A percentile compares a stretch with the other conserved stretches of the same genome.
Evolutionary conservation across 2,888 invertebrate species (phyloP).

Genomic region (Sabellastarte sp.): DNA sequence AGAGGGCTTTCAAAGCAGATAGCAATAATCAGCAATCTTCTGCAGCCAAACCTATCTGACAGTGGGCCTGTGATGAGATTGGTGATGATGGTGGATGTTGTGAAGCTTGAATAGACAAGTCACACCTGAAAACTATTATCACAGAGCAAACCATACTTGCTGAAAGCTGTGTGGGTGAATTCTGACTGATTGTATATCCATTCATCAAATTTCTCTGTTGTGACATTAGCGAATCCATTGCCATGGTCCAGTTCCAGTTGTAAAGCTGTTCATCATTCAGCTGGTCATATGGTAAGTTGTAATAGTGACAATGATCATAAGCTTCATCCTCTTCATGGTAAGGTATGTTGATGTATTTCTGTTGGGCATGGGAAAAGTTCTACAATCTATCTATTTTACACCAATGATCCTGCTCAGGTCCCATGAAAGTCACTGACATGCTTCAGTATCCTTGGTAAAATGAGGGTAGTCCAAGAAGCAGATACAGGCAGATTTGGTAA

Average conservation of each 20-base stretch:
- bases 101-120: neutral
- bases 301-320: conserved; percentile 17
- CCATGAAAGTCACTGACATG: conserved; percentile 20
- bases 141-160: neutral
- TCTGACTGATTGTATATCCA: neutral
- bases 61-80: neutral
- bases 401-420: conserved; percentile 21
- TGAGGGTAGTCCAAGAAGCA: neutral
- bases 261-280: conserved; percentile 12
- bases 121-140: neutral
- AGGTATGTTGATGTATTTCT: conserved; percentile 25
- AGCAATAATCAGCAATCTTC: no score
- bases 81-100: neutral
- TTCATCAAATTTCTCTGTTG: neutral
- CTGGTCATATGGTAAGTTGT: conserved; percentile 13
- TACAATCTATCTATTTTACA: conserved; percentile 16
- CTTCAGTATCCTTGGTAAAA: neutral
- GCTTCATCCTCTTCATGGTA: neutral
- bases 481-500: neutral
- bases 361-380: conserved; percentile 14
- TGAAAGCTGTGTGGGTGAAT: neutral
- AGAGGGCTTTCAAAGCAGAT: no score
- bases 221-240: neutral
- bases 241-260: conserved; percentile 12
- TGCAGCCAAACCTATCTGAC: neutral